These are phyloP conservation scores for Ichneumon xanthorius DNA, from an alignment of 2,888 invertebrate species.

Conservation along the genomic window DNA sequence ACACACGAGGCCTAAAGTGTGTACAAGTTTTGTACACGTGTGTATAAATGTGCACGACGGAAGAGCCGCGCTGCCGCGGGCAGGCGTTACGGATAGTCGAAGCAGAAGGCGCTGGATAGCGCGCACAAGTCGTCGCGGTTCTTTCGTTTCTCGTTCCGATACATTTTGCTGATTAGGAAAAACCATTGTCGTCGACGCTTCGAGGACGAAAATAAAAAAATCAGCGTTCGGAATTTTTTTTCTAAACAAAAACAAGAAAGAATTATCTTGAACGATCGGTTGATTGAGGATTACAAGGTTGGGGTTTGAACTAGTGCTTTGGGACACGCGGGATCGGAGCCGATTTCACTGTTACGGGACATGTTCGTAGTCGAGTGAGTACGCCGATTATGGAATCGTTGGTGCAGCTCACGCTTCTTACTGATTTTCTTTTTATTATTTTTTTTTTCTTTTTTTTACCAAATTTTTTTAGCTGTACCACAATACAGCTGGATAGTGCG, in stretches of 20 bases:
- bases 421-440: neutral
- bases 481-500: slow-evolving; percentile 45
- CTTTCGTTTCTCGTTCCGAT: slow-evolving; percentile 31
- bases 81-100: slow-evolving; percentile 64
- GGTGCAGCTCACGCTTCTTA: slow-evolving; percentile 1
- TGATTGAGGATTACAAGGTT: too few species aligned
- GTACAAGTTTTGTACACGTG: slow-evolving; percentile 40
- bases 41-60: slow-evolving; percentile 53
- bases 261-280: neutral
- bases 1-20: slow-evolving; percentile 35
- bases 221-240: too few species aligned
- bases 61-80: slow-evolving; percentile 54
- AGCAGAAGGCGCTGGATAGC: slow-evolving; percentile 63
- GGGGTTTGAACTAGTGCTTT: too few species aligned
- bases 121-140: slow-evolving; percentile 54
- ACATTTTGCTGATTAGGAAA: neutral
- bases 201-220: neutral
- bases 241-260: neutral
- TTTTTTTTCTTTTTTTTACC: too few species aligned
- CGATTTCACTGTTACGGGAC: too few species aligned
- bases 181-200: neutral
- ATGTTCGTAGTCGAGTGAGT: too few species aligned
- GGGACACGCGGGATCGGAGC: too few species aligned
- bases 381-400: neutral
- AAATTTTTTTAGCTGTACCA: too few species aligned